Conservation (phyloP, 2,888 invertebrate species). For the Priocnemis perturbator region DNA sequence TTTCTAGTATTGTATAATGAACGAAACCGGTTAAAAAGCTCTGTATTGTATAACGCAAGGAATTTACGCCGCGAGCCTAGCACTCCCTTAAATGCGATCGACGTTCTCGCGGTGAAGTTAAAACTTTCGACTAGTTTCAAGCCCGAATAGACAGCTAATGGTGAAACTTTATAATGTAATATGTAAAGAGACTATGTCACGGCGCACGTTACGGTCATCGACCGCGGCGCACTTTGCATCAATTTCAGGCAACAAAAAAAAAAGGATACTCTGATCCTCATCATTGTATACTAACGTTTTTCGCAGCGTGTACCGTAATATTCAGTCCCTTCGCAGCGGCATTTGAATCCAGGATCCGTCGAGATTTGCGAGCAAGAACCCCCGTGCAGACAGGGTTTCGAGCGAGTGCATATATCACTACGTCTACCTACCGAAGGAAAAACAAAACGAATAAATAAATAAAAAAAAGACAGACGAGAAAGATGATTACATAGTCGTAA, state of each 20-base stretch:
- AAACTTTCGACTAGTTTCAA: too few relatives aligned
- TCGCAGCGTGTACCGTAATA: conserved; percentile 84
- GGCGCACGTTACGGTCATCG: too few relatives aligned
- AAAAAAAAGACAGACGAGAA: too few relatives aligned
- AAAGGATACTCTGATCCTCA: background rate
- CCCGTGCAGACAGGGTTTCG: conserved; percentile 81
- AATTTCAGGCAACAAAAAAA: too few relatives aligned
- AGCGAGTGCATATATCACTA: conserved; percentile 80
- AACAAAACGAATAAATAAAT: background rate
- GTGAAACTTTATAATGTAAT: too few relatives aligned
- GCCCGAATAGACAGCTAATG: too few relatives aligned
- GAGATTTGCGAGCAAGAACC: conserved; percentile 82
- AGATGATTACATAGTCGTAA: too few relatives aligned
- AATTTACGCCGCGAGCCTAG: conserved; percentile 12
- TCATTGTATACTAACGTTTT: conserved; percentile 77
- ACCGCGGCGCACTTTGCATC: too few relatives aligned
- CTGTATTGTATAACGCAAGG: conserved; percentile 10
- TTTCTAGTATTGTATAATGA: conserved; percentile 12
- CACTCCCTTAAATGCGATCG: background rate
- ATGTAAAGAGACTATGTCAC: too few relatives aligned
- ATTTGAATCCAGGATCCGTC: conserved; percentile 81
- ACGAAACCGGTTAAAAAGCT: background rate
- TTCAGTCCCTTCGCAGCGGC: conserved; percentile 85
- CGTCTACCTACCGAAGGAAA: conserved; percentile 70
- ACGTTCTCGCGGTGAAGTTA: too few relatives aligned